Evolutionary conservation across 1,140 invertebrate species (phyloP).

Genomic region (Elymnias hypermnestra): DNA sequence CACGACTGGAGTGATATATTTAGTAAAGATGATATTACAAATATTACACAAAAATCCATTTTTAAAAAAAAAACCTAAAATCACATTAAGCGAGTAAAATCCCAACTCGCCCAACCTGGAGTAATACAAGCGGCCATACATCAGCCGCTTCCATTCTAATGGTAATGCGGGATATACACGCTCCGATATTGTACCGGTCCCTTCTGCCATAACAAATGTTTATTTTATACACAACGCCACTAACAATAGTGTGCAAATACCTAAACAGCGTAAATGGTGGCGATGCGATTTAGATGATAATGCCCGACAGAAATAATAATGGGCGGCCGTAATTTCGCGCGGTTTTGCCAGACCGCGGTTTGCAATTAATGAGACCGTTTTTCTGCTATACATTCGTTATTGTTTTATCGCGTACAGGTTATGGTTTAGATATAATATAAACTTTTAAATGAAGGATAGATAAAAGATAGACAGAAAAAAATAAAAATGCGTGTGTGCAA

Average conservation of each 20-base stretch:
- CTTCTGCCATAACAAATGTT: constrained; percentile 71
- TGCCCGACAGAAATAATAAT: constrained; percentile 63
- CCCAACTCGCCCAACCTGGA: constrained; percentile 24
- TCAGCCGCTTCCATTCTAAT: constrained; percentile 66
- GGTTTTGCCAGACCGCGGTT: constrained; percentile 38
- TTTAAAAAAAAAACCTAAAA: constrained; percentile 11
- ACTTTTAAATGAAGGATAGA: no score
- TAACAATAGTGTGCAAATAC: constrained; percentile 76
- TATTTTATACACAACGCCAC: constrained; percentile 75
- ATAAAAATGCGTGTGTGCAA: no score
- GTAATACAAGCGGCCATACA: constrained; percentile 55
- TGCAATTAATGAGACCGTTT: constrained; percentile 23
- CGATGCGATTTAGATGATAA: constrained; percentile 74
- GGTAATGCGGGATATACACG: constrained; percentile 57
- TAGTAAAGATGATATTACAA: no score
- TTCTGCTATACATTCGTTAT: constrained; percentile 1
- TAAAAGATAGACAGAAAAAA: no score
- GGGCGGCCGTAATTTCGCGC: constrained; percentile 45
- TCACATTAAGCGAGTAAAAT: constrained; percentile 15
- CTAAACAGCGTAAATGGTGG: constrained; percentile 68
- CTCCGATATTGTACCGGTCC: constrained; percentile 65
- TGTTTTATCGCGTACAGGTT: constrained; percentile 1
- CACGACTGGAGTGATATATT: no score
- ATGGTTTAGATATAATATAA: no score
- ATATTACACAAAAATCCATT: background rate